phyloP scores from a whole-genome alignment of 2,888 invertebrate species.

The Drosophila diplacantha region DNA sequence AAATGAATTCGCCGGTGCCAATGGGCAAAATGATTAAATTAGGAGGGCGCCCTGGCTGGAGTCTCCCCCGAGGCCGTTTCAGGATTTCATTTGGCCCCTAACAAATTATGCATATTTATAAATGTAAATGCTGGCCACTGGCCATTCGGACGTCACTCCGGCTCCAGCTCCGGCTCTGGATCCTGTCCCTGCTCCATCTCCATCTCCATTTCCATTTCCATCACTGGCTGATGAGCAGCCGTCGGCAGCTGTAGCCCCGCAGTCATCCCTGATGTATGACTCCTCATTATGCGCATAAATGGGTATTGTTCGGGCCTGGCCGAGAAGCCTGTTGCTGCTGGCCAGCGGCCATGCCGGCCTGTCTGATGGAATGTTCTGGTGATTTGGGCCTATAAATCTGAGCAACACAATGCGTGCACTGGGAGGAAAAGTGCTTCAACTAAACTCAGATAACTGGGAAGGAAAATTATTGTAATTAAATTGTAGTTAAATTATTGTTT shows the following conservation, averaged over 20 bases:
- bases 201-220: background rate
- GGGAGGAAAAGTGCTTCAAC: background rate
- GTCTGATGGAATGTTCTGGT: slow-evolving; percentile 52
- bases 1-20: slow-evolving; percentile 39
- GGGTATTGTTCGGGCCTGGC: slow-evolving; percentile 37
- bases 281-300: slow-evolving; percentile 62
- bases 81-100: slow-evolving; percentile 46
- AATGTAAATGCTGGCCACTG: slow-evolving; percentile 49
- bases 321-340: slow-evolving; percentile 34
- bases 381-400: slow-evolving; percentile 57
- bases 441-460: background rate
- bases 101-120: slow-evolving; percentile 57
- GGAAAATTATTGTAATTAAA: background rate
- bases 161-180: background rate
- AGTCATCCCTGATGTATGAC: slow-evolving; percentile 48
- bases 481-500: too few species aligned
- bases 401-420: slow-evolving; percentile 26
- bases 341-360: slow-evolving; percentile 9
- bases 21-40: slow-evolving; percentile 63
- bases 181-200: background rate
- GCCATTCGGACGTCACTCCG: slow-evolving; percentile 11
- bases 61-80: slow-evolving; percentile 28
- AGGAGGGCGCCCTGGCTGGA: slow-evolving; percentile 36
- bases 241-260: slow-evolving; percentile 27
- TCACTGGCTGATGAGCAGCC: slow-evolving; percentile 29